Evolutionary conservation across 2,888 invertebrate genomes (phyloP), one percentile per base, ranked within the genome.

Genomic region (Caenorhabditis sulstoni): DNA sequence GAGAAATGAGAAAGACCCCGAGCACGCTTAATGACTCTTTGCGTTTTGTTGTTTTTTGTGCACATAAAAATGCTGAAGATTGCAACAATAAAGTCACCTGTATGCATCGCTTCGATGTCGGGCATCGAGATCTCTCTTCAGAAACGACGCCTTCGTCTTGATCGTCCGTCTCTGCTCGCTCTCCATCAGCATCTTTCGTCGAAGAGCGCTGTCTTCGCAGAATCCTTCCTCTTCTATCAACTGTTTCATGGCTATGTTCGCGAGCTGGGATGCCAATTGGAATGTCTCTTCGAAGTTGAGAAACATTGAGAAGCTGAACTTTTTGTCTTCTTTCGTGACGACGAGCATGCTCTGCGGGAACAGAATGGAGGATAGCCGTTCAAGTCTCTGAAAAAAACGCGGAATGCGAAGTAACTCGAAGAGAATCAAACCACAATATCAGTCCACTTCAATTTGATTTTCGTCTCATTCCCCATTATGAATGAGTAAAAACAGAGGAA

Each of bases 401-500:
- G 41, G 22, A 52, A 22, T 39, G 8, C 12, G 18, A 14, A 65
- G 45, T 3, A 18, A 18, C 41, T 16, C 12, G 44, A 37, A 41
- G n/a, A n/a, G n/a, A 49, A 64, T 29, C 75, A 45, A 50, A 90
- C 90, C 1, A 94, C 94, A 64, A 96, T 94, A 90, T 96, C 96
- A 2, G 94, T 94, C 96, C 96, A 97, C 87, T 95, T 93, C 70
- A 97, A 93, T 84, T 95, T 94, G 57, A 96, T 93, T 88, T 94
- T 95, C 4, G 95, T 95, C 91, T 97, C 96, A 75, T 93, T 94
- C 9, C 97, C 96, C 91, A 98, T 93, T 89, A 98, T 94, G 90
- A 95, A 96, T 0, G 97, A 95, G 91, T 97, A 95, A 92, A 98
- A 99, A 90, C 96, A 96, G 91, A 97, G 93, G 91, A 96, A 95